Base-by-base conservation (phyloP, 1,140 invertebrate species). In the Pygmarrhopalites habei region DNA sequence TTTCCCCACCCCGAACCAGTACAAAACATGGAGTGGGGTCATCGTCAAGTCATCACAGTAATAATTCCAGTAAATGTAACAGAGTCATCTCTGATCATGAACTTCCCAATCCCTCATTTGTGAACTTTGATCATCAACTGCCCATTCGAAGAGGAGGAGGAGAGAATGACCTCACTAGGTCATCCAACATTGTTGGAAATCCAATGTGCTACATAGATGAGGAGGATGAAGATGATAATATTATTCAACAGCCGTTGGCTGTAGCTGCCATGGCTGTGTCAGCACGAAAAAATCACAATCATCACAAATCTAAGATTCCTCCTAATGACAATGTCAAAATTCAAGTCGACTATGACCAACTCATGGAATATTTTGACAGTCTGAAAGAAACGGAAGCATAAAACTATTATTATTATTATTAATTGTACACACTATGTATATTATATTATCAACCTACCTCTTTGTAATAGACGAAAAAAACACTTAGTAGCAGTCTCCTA, bases 291-390 rank as follows among this genome's bases (percentile, higher is more conserved):
- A 30, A 30, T 30, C 7, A 53, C 4, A 12, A 14, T 23, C 14
- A 26, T 29, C 62, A 70, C 41, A 61, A 64, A 52, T 41, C 57
- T 35, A 62, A 62, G 43, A 58, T 35, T 46, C 29, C 46, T 17
- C 39, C 53, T 25, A 51, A 26, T 23, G 55, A 60, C 46, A 70
- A 70, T 64, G 66, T 91, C 17, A 84, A 86, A 71, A 80, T 88
- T 63, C 90, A 90, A 71, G 92, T 96, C 89, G 90, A 95, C 75
- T 95, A 96, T 77, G 90, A 95, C 74, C 89, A 95, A 80, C 89
- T 97, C 74, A 92, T 95, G 88, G 88, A 93, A 73, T 95, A 96
- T 79, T 95, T 97, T 82, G 90, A 95, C 77, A 95, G 93, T 81
- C 81, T 97, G 72, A 96, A 96, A 82, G 93, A 87, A 77, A 84